A percentile compares a stretch with the other conserved stretches of the same genome.
Conservation (phyloP, 2,113 vertebrate species). For the Muntiacus reevesi region DNA sequence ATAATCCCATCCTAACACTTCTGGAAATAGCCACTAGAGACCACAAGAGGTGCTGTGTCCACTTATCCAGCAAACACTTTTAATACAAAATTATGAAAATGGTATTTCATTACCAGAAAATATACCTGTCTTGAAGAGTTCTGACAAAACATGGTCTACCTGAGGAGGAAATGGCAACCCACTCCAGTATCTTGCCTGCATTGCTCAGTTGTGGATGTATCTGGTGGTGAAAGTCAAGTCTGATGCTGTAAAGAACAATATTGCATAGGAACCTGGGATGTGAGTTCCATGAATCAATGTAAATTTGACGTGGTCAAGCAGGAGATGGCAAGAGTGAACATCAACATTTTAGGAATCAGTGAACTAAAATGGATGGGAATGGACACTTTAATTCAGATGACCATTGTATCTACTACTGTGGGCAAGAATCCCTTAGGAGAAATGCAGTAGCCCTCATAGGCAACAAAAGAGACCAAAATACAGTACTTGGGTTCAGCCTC, state of each 20-base stretch:
- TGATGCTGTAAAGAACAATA: not conserved
- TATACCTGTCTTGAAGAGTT: not conserved
- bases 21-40: not conserved
- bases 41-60: not conserved
- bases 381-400: not conserved
- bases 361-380: not conserved
- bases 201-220: not conserved
- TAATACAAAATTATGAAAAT: conserved; percentile 28
- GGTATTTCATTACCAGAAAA: not conserved
- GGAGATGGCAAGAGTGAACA: not conserved
- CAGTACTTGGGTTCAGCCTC: not conserved
- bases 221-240: not conserved
- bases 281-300: not conserved
- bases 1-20: not conserved
- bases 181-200: not conserved
- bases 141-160: not conserved
- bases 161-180: not conserved
- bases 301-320: not conserved
- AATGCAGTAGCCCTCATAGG: not conserved
- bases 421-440: not conserved
- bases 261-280: not conserved
- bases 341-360: not conserved
- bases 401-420: not conserved
- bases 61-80: not conserved
- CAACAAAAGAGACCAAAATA: not conserved